A percentile compares a stretch with the other conserved stretches of the same genome.
Conservation (phyloP, 2,113 vertebrate species). For the Anhinga anhinga region DNA sequence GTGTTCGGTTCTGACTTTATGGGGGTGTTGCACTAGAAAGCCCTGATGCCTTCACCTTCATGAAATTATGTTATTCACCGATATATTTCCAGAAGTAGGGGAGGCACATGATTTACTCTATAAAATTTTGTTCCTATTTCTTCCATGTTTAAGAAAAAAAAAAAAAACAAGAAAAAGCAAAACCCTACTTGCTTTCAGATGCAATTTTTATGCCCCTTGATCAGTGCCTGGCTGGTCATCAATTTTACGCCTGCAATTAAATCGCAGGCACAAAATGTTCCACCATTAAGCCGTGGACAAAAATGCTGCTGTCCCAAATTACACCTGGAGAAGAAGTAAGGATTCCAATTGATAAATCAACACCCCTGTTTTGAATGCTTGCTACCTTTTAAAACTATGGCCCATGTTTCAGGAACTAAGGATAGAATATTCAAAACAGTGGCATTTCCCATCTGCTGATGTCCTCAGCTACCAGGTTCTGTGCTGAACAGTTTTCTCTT, state of each 20-base stretch:
- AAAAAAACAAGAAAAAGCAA: background rate
- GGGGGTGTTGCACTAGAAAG: background rate
- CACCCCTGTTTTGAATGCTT: background rate
- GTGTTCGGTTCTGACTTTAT: background rate
- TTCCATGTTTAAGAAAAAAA: background rate
- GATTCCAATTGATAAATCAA: background rate
- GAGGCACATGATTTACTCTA: background rate
- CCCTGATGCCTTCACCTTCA: background rate
- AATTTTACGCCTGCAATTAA: slow-evolving; percentile 28
- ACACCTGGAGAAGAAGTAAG: background rate
- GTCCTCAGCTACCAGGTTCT: background rate
- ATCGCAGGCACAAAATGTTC: background rate
- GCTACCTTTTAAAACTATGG: background rate
- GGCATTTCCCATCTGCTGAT: slow-evolving; percentile 11
- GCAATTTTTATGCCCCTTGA: background rate
- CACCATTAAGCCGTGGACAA: background rate
- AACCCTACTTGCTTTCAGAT: background rate
- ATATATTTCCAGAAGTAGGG: background rate
- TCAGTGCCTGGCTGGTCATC: slow-evolving; percentile 1
- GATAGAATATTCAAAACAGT: background rate
- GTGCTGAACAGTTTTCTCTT: background rate
- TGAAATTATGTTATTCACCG: background rate
- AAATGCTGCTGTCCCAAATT: background rate
- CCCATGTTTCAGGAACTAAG: background rate
- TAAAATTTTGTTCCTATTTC: background rate